Percentiles rank a stretch among this genome's conserved stretches.
Conservation (phyloP, 2,888 invertebrate species). For the Apamea crenata region DNA sequence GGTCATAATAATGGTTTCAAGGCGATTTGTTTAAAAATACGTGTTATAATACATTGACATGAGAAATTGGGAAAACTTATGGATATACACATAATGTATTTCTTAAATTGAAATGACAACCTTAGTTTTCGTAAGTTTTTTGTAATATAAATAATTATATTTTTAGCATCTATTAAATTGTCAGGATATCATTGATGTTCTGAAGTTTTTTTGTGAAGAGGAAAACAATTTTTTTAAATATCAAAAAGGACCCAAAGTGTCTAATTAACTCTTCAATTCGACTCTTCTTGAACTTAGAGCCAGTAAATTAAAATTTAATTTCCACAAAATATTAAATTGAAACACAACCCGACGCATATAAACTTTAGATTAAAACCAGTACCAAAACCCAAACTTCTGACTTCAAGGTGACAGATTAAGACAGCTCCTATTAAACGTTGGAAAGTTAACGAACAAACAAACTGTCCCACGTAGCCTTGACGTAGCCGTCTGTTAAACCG, state of each 20-base stretch:
- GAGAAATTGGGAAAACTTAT: background rate
- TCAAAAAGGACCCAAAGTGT: background rate
- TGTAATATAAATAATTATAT: background rate
- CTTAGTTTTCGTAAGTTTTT: background rate
- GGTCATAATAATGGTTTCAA: background rate
- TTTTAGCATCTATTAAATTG: background rate
- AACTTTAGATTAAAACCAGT: conserved; percentile 52
- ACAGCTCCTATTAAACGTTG: conserved; percentile 66
- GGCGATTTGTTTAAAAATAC: background rate
- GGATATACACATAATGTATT: background rate
- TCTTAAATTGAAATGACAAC: background rate
- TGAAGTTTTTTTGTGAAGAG: background rate
- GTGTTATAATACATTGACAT: background rate
- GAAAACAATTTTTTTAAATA: background rate
- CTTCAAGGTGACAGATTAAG: conserved; percentile 63
- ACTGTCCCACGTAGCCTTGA: conserved; percentile 57
- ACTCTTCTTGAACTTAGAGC: background rate
- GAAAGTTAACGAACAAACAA: conserved; percentile 67
- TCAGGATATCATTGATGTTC: background rate
- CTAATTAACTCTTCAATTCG: background rate
- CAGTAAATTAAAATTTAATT: conserved; percentile 29
- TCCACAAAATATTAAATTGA: conserved; percentile 35
- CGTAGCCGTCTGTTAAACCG: conserved; percentile 59
- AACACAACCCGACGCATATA: conserved; percentile 27
- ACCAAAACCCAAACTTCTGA: conserved; percentile 42